Base-by-base conservation (phyloP, 2,113 vertebrate species). In the Rhombomys opimus region DNA sequence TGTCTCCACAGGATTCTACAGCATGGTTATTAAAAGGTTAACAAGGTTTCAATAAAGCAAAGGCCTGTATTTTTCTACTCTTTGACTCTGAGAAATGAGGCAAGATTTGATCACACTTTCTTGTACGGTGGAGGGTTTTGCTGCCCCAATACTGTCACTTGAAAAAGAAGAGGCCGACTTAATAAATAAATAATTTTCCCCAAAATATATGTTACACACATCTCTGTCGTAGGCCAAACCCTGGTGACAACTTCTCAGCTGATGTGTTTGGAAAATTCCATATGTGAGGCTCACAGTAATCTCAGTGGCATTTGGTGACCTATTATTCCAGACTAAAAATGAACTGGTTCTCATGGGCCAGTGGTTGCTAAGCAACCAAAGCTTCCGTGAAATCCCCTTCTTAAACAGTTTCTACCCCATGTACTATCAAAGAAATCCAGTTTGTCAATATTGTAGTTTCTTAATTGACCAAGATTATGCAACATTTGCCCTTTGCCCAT, bases 11-110 rank as follows among this genome's bases (percentile, higher is more conserved):
- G 73, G 32, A 50, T 96, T 90, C 88, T 11, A 38, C n/a, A 76
- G 27, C 23, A 18, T 22, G 61, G 46, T 94, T 90, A 90, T 95
- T 96, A 96, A 86, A 81, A 63, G 88, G 88, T 96, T 96, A 95
- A 97, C 12, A 25, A 95, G 94, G 46, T 68, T 80, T 90, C 68
- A 90, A 25, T 72, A 57, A 93, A 77, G 80, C 84, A 52, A 77
- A 12, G 20, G 20, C 11, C 32, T 89, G 54, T 61, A 38, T 35
- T 90, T 97, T 86, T 77, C 61, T 35, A 70, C 7, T 70, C 50
- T 91, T 65, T 54, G 38, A 38, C 63, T 54, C 10, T 84, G 88
- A 8, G 84, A 90, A 90, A 78, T 54, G 32, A 11, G 35, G 10
- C 27, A 50, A n/a, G 15, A 72, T 27, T 92, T 70, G 14, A 76